Percentiles rank a stretch among this genome's conserved stretches.
Conservation (phyloP, 2,888 invertebrate species). For the Drosophila helvetica region DNA sequence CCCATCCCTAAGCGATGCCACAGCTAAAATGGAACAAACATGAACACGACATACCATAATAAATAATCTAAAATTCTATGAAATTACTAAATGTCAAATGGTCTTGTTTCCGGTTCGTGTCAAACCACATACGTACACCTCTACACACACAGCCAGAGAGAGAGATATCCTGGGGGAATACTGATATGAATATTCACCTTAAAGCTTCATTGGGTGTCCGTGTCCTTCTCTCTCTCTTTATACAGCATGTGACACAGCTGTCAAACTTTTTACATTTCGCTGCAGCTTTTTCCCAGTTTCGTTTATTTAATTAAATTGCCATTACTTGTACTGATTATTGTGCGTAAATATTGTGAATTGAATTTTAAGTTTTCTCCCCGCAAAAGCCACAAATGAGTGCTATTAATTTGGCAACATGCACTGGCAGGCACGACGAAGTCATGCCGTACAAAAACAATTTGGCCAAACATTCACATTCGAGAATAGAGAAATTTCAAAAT, state of each 20-base stretch:
- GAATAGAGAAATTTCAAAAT: constrained; percentile 25
- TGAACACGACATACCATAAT: constrained; percentile 50
- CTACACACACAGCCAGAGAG: not conserved
- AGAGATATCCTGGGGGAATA: not conserved
- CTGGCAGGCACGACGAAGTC: not conserved
- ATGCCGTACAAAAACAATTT: not conserved
- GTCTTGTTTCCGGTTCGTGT: constrained; percentile 43
- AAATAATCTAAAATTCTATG: constrained; percentile 76
- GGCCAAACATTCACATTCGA: constrained; percentile 2
- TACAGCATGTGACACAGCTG: constrained; percentile 26
- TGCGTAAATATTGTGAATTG: constrained; percentile 29
- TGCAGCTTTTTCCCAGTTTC: not conserved
- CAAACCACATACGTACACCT: constrained; percentile 7
- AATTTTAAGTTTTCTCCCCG: constrained; percentile 49
- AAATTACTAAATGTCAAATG: constrained; percentile 77
- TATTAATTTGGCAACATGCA: constrained; percentile 58
- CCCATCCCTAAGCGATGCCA: not conserved
- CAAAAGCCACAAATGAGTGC: constrained; percentile 58
- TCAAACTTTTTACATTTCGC: constrained; percentile 3
- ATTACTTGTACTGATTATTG: constrained; percentile 14
- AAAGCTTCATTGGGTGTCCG: constrained; percentile 9
- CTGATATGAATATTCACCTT: not conserved
- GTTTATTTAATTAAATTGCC: constrained; percentile 33
- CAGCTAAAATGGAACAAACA: constrained; percentile 1
- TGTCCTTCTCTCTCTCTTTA: no score